Evolutionary conservation across 2,797 vertebrate genomes (phyloP).

Genomic region (Paratrypauchen microcephalus): DNA sequence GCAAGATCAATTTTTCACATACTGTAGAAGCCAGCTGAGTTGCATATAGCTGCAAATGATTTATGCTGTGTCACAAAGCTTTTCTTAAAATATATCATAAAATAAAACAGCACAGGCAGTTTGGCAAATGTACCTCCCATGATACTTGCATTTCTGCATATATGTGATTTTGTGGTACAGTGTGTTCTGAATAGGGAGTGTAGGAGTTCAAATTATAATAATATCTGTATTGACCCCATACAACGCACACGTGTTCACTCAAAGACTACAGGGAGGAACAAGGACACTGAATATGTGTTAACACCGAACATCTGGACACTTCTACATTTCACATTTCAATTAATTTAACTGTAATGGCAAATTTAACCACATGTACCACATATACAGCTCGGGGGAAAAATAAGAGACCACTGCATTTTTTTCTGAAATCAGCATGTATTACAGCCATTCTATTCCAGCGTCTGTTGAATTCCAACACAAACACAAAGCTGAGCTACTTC

Average conservation of each 20-base stretch:
- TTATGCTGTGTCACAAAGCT: slow-evolving; percentile 40
- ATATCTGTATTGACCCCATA: not conserved
- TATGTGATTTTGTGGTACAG: not conserved
- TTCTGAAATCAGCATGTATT: too few species aligned
- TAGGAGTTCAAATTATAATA: not conserved
- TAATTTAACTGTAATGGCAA: too few species aligned
- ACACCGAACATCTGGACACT: not conserved
- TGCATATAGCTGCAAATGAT: slow-evolving; percentile 40
- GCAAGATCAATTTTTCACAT: slow-evolving; percentile 41
- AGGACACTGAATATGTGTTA: not conserved
- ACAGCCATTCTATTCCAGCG: too few species aligned
- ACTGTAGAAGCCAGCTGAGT: slow-evolving; percentile 26
- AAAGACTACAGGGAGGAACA: not conserved
- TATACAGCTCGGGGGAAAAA: too few species aligned
- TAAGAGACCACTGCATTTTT: too few species aligned
- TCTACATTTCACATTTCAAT: not conserved
- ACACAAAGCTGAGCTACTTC: too few species aligned
- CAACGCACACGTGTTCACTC: not conserved
- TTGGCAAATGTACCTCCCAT: slow-evolving; percentile 27
- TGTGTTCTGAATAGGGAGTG: slow-evolving; percentile 9
- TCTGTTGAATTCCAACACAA: too few species aligned
- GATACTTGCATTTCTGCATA: slow-evolving; percentile 21
- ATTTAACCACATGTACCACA: too few species aligned
- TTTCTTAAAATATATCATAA: slow-evolving; percentile 40
- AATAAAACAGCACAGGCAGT: slow-evolving; percentile 39